Conservation (phyloP, 2,797 vertebrate genomes). For the Channallabes apus region DNA sequence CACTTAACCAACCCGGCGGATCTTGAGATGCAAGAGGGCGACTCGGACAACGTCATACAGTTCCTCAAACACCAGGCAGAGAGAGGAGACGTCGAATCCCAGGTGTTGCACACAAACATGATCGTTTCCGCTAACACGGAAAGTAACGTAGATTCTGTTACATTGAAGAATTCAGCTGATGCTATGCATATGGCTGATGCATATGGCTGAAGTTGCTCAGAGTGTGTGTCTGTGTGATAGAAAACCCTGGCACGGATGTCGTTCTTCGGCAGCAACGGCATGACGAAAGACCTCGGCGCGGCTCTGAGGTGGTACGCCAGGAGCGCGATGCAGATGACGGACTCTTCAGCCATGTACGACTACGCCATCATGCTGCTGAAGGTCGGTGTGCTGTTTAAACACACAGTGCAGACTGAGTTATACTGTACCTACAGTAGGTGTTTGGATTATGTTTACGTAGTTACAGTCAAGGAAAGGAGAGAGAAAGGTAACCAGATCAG, state of each 20-base stretch:
- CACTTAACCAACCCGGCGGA: conserved; percentile 78
- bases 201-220: neutral
- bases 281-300: conserved; percentile 78
- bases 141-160: neutral
- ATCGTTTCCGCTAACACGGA: neutral
- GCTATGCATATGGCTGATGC: neutral
- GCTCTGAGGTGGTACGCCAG: conserved; percentile 85
- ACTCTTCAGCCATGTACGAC: conserved; percentile 84
- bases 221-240: conserved; percentile 61
- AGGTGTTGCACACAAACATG: conserved; percentile 70
- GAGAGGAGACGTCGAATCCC: conserved; percentile 80
- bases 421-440: neutral
- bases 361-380: conserved; percentile 88
- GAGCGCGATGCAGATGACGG: conserved; percentile 83
- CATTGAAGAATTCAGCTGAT: neutral
- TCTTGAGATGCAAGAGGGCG: conserved; percentile 75
- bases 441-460: neutral
- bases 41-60: conserved; percentile 79
- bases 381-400: conserved; percentile 65
- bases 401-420: neutral
- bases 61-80: conserved; percentile 85
- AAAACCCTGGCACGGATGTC: conserved; percentile 84
- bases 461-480: neutral
- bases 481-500: neutral
- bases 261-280: conserved; percentile 88